These are phyloP conservation scores for Bujurquina vittata DNA, from an alignment of 2,113 vertebrate species.

Conservation along the genomic window DNA sequence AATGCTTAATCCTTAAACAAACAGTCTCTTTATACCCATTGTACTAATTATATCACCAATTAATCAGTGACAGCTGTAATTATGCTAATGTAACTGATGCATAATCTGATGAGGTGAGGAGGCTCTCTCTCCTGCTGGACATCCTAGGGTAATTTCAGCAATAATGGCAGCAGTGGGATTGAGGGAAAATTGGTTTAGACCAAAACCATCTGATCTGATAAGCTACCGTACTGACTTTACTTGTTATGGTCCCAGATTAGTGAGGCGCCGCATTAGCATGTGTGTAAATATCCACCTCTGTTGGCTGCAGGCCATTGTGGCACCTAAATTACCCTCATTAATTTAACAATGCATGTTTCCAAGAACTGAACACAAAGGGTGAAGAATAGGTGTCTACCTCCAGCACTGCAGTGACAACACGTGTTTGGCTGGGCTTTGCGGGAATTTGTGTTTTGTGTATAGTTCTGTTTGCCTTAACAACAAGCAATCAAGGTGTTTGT, in stretches of 20 bases:
- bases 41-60: constrained; percentile 72
- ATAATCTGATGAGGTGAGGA: constrained; percentile 74
- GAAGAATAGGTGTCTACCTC: background rate
- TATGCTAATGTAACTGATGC: constrained; percentile 67
- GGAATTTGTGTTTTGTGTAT: background rate
- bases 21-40: constrained; percentile 7
- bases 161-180: constrained; percentile 24
- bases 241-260: constrained; percentile 31
- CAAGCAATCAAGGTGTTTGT: background rate
- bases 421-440: too few species aligned
- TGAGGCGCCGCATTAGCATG: constrained; percentile 6
- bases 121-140: constrained; percentile 31
- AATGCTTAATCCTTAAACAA: background rate
- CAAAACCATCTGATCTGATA: constrained; percentile 48
- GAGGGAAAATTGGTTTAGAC: constrained; percentile 52
- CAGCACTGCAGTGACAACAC: rapidly evolving
- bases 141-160: constrained; percentile 10
- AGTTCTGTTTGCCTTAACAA: background rate
- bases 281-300: constrained; percentile 3
- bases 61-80: constrained; percentile 77
- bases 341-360: background rate
- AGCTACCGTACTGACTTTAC: constrained; percentile 25
- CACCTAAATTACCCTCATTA: constrained; percentile 21
- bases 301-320: background rate
- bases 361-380: background rate